These are phyloP conservation scores for Maconellicoccus hirsutus DNA, from an alignment of 1,140 invertebrate genomes.

Conservation along the genomic window DNA sequence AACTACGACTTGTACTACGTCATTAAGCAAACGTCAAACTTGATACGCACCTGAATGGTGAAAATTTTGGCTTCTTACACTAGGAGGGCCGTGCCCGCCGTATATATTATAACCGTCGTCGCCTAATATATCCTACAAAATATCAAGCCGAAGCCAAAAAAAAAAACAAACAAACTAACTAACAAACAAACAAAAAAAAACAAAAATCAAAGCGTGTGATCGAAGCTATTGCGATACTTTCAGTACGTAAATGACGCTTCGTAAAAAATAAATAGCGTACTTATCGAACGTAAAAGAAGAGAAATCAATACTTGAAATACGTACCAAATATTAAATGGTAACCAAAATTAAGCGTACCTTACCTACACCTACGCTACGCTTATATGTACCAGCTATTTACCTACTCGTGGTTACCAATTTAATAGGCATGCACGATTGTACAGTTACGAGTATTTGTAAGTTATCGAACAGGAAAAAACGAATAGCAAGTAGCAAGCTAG, in stretches of 20 bases:
- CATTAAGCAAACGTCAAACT: neutral
- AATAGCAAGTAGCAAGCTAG: neutral
- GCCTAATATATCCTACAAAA: slow-evolving; percentile 26
- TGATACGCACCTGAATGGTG: neutral
- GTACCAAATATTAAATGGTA: too few relatives aligned
- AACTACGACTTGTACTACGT: neutral
- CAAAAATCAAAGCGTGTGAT: neutral
- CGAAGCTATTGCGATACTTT: neutral
- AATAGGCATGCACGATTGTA: neutral
- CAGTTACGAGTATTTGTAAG: neutral
- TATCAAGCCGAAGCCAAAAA: neutral
- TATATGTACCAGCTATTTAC: neutral
- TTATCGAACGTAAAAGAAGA: neutral
- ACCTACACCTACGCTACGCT: too few relatives aligned
- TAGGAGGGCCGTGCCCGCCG: slow-evolving; percentile 23
- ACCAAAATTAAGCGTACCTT: too few relatives aligned
- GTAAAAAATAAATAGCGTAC: too few relatives aligned
- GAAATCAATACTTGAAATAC: too few relatives aligned
- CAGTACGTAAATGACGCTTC: too few relatives aligned
- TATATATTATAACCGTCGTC: slow-evolving; percentile 26
- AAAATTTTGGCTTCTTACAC: neutral
- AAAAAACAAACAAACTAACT: too few relatives aligned
- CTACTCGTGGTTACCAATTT: neutral
- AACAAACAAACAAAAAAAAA: slow-evolving; percentile 12
- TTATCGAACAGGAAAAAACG: slow-evolving; percentile 12